These are phyloP conservation scores for Coregonus sp. DNA, from an alignment of 2,797 vertebrate genomes.

Conservation along the genomic window DNA sequence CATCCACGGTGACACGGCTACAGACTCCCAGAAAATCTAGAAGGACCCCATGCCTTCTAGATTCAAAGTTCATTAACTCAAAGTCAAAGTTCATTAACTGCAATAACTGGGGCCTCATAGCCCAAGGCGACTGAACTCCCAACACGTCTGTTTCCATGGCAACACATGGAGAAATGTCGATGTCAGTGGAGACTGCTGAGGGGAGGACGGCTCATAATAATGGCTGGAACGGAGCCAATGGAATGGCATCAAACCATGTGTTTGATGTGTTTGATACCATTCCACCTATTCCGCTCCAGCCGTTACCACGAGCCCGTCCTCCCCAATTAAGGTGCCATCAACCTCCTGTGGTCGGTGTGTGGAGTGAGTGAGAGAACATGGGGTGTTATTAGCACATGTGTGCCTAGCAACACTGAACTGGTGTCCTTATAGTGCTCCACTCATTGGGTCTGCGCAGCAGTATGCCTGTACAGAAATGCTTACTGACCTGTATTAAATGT, in stretches of 20 bases:
- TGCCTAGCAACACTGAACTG: slow-evolving; percentile 2
- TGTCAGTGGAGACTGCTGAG: no score
- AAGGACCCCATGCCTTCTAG: not conserved
- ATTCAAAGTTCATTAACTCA: not conserved
- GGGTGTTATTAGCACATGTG: not conserved
- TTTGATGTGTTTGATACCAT: no score
- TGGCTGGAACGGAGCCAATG: no score
- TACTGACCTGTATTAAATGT: not conserved
- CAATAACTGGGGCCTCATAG: not conserved
- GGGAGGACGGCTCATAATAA: no score
- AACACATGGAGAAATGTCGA: not conserved
- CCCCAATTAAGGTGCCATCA: no score
- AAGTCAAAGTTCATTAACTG: not conserved
- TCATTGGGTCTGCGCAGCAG: not conserved
- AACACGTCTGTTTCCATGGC: not conserved
- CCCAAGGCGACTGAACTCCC: not conserved
- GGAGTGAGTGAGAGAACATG: not conserved
- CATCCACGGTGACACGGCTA: no score
- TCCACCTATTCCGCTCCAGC: no score
- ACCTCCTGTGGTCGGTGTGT: not conserved
- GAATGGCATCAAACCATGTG: no score
- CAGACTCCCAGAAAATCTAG: not conserved
- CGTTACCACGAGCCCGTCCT: no score
- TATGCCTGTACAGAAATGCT: not conserved
- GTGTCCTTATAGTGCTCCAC: not conserved